Evolutionary conservation across 2,888 invertebrate species (phyloP), one percentile per base, ranked within the genome.

Genomic region (Emesis furor): DNA sequence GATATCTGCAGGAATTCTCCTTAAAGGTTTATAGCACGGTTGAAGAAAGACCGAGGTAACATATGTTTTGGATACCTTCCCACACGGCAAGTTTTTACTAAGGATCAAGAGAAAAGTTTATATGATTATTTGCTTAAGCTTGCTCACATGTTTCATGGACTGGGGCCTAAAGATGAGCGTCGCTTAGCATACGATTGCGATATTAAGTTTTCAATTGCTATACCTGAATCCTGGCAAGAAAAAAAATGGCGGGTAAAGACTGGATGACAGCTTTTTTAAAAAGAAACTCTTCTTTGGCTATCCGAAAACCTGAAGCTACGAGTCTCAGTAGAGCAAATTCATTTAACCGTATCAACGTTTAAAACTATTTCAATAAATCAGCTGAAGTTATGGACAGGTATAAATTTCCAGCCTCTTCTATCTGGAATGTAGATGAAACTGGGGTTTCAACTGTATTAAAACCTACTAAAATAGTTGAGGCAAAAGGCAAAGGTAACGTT

Each of bases 391-490:
- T 67, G 4, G 32, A 67, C n/a, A 32, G 67, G 37, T 67, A 35
- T 67, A 67, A 7, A 42, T 71, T 71, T 71, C 8, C 71, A 71
- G 71, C n/a, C 37, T 71, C 71, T 71, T 71, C 17, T 42, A 71
- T 71, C 24, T 71, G 71, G 71, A 71, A 71, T 71, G 17, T 42
- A 71, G 71, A 42, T 8, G 42, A 42, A 71, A 71, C 71, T 39
- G 17, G 71, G n/a, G 71, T 71, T 39, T 71, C 71, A 71, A 42
- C 71, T 39, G 71, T 71, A 37, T 39, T 42, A 37, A 71, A 71
- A 42, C 71, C 71, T 39, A 42, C 42, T 17, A 71, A 71, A 71
- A 71, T 71, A 39, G 42, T 71, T 71, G 71, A 42, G 17, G 71
- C 71, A 39, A 71, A 71, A 71, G 42, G 71, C 6, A 71, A 71